A percentile compares a stretch with the other conserved stretches of the same genome.
phyloP scores from a whole-genome alignment of 2,888 invertebrate species.

The Polylopha cassiicola region DNA sequence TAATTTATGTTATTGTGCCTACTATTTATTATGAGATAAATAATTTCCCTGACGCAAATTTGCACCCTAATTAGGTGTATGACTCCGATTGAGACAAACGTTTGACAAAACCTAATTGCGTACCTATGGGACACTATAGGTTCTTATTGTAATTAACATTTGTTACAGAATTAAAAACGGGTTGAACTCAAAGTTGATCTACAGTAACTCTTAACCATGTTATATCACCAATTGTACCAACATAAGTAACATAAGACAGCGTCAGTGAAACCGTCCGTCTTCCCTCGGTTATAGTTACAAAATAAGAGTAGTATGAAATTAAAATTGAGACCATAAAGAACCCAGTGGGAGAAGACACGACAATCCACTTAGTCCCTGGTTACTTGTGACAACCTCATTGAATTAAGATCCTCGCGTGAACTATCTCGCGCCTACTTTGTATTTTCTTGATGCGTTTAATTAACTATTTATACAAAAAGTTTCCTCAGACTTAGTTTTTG shows the following conservation, averaged over 20 bases:
- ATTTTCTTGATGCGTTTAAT: conserved; percentile 32
- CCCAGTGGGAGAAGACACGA: conserved; percentile 52
- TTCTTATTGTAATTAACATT: too few species aligned
- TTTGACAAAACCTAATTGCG: too few species aligned
- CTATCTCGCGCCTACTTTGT: conserved; percentile 32
- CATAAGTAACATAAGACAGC: too few species aligned
- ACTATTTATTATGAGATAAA: too few species aligned
- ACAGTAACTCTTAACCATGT: too few species aligned
- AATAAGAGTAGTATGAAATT: conserved; percentile 45
- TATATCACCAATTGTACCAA: not conserved
- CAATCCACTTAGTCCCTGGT: conserved; percentile 49
- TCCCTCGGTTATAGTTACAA: conserved; percentile 37
- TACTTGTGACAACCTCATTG: conserved; percentile 38
- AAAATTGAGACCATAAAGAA: conserved; percentile 42
- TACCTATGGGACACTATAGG: too few species aligned
- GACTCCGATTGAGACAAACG: too few species aligned
- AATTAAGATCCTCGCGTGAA: conserved; percentile 34
- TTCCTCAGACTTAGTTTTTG: too few species aligned
- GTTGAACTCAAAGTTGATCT: not conserved
- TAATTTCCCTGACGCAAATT: too few species aligned
- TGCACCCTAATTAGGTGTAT: too few species aligned
- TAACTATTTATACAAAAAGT: conserved; percentile 29
- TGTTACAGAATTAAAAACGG: conserved; percentile 1
- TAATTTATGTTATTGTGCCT: too few species aligned
- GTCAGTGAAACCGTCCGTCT: conserved; percentile 3